phyloP scores from a whole-genome alignment of 2,113 vertebrate species.

The Nymphicus hollandicus region DNA sequence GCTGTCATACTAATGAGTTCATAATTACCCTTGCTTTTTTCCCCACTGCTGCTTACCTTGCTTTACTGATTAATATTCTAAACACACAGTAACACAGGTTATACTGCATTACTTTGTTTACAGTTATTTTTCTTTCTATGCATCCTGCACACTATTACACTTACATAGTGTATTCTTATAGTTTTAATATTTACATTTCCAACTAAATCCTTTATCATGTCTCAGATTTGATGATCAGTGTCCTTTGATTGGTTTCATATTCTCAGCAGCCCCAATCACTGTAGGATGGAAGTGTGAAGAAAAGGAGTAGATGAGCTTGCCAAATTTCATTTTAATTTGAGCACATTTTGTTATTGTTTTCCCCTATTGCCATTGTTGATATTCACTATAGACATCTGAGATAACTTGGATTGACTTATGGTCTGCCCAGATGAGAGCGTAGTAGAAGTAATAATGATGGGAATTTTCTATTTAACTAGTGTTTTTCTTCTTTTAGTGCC shows the following conservation, averaged over 20 bases:
- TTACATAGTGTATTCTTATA: neutral
- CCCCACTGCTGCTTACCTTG: neutral
- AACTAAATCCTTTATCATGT: neutral
- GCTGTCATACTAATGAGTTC: conserved; percentile 39
- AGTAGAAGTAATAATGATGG: neutral
- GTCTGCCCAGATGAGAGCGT: neutral
- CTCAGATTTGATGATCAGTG: neutral
- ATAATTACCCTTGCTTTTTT: conserved; percentile 41
- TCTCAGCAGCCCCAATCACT: neutral
- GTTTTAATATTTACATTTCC: neutral
- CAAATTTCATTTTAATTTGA: neutral
- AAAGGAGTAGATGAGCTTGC: neutral
- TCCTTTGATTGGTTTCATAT: neutral
- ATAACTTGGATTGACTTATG: neutral
- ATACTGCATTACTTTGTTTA: conserved; percentile 5
- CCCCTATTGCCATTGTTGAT: neutral
- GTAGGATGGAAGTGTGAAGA: neutral
- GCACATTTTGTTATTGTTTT: neutral
- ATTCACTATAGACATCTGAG: neutral
- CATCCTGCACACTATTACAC: neutral
- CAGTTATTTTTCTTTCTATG: neutral
- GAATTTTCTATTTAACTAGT: neutral
- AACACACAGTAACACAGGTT: neutral
- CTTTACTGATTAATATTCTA: conserved; percentile 47
- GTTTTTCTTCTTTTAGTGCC: neutral